Evolutionary conservation across 2,888 invertebrate genomes (phyloP).

Genomic region (Zhengitettix transpicula): DNA sequence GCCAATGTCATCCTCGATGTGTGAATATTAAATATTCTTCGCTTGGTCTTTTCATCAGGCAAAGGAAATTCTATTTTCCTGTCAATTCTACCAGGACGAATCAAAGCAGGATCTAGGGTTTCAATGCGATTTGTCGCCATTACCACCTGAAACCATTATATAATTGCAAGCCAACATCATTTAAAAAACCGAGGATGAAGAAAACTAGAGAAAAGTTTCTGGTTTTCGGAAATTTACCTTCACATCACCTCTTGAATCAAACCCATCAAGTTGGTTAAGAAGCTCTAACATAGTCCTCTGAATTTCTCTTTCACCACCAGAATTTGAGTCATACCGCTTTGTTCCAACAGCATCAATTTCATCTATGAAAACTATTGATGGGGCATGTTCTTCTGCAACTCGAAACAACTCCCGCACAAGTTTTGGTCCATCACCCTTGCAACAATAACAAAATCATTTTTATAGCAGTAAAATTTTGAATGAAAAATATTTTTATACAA

Average conservation of each 20-base stretch:
- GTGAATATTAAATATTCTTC: constrained; percentile 93
- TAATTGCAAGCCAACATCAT: too few relatives aligned
- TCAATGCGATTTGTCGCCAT: constrained; percentile 98
- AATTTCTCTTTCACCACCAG: constrained; percentile 97
- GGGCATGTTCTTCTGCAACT: constrained; percentile 99
- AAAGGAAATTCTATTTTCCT: constrained; percentile 98
- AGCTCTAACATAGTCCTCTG: constrained; percentile 99
- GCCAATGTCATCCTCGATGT: constrained; percentile 98
- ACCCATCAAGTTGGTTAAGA: constrained; percentile 95
- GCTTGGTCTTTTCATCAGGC: constrained; percentile 96
- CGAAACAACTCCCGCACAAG: constrained; percentile 92
- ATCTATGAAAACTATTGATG: constrained; percentile 98
- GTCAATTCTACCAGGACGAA: constrained; percentile 96
- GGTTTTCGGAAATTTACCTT: constrained; percentile 41
- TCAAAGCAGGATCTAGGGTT: constrained; percentile 93
- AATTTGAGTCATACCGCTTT: constrained; percentile 90
- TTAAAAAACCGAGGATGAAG: too few relatives aligned
- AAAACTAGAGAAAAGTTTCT: too few relatives aligned
- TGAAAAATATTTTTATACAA: too few relatives aligned
- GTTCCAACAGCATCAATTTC: constrained; percentile 99
- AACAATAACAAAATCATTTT: background rate
- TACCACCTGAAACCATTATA: constrained; percentile 46
- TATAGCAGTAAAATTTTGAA: too few relatives aligned
- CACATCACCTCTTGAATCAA: constrained; percentile 90
- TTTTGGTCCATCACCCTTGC: constrained; percentile 92